Evolutionary conservation across 2,888 invertebrate genomes (phyloP), one percentile per base, ranked within the genome.

Genomic region (Strigamia maritima): DNA sequence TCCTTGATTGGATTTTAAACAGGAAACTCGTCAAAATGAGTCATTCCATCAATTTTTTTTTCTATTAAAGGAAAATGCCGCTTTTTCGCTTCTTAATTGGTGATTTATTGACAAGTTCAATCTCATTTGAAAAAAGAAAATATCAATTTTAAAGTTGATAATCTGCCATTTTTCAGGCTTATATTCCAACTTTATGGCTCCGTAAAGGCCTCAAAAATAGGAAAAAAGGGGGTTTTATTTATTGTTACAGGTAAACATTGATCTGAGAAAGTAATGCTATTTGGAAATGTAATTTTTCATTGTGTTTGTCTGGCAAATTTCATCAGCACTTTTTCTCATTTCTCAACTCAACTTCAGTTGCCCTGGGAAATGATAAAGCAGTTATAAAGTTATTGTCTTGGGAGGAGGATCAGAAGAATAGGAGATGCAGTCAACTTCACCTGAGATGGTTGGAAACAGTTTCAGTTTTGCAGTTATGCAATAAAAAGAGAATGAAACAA

Each of bases 1-100:
- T 49, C 49, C 49, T 60, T n/a, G 60, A 60, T 60, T 60, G 60
- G 60, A 60, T 60, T 60, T 60, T 60, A 60, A 60, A n/a, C 60
- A 60, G 60, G 60, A 60, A 22, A 24, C 60, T 60, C 2, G 60
- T 60, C 22, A 60, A 60, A 60, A 60, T 60, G 60, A 60, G 6
- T 60, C 49, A 49, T 49, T 49, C n/a, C 10, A n/a, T 8, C 8
- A 49, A 49, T 19, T 49, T 19, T 49, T 49, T 49, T 49, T 60
- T 24, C 22, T 60, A 19, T 60, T 22, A 24, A 60, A 6, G n/a
- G 60, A 60, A 60, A 60, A 19, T 3, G 2, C 60, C 16, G 49
- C 19, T 24, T 60, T 24, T 19, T 60, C 19, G 60, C 8, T 19
- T 19, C 22, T 22, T 60, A 49, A 49, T 49, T 49, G 60, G 60